These are phyloP conservation scores for Stylophora pistillata DNA, from an alignment of 64 coral and sea anemone genomes.

Conservation along the genomic window DNA sequence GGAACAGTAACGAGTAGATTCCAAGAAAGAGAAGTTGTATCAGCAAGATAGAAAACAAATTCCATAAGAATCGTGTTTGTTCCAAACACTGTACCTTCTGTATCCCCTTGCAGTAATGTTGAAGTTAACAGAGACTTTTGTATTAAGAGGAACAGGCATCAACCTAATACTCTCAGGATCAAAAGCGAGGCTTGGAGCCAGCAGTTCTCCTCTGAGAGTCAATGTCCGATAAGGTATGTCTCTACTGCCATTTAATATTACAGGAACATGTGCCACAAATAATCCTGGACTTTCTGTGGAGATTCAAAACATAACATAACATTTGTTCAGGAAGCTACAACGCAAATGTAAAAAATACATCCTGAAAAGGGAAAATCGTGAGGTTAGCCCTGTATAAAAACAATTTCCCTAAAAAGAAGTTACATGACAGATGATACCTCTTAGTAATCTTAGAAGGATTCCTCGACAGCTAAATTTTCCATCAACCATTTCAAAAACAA, in stretches of 20 bases:
- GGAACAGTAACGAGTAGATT: too few relatives aligned
- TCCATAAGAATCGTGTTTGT: not conserved
- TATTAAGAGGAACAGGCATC: slow-evolving; percentile 79
- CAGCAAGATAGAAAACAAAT: not conserved
- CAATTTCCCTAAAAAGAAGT: too few relatives aligned
- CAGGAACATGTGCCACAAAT: slow-evolving; percentile 78
- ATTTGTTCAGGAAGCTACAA: too few relatives aligned
- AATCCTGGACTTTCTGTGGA: slow-evolving; percentile 71
- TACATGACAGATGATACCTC: too few relatives aligned
- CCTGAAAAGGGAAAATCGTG: too few relatives aligned
- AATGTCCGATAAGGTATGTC: slow-evolving; percentile 82
- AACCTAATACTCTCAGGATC: slow-evolving; percentile 75
- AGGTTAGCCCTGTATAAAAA: too few relatives aligned
- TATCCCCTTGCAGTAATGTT: slow-evolving; percentile 90
- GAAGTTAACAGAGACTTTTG: slow-evolving; percentile 73
- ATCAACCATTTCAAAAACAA: too few relatives aligned
- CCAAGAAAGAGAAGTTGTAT: too few relatives aligned
- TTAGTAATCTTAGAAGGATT: too few relatives aligned
- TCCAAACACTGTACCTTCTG: slow-evolving; percentile 49
- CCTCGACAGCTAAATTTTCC: too few relatives aligned
- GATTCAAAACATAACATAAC: not conserved
- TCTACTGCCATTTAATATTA: slow-evolving; percentile 85
- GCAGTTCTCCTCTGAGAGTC: slow-evolving; percentile 70
- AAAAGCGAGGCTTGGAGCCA: slow-evolving; percentile 69
- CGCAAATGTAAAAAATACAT: too few relatives aligned